Conservation (phyloP, 2,113 vertebrate species). For the Paraplagusia blochii region DNA sequence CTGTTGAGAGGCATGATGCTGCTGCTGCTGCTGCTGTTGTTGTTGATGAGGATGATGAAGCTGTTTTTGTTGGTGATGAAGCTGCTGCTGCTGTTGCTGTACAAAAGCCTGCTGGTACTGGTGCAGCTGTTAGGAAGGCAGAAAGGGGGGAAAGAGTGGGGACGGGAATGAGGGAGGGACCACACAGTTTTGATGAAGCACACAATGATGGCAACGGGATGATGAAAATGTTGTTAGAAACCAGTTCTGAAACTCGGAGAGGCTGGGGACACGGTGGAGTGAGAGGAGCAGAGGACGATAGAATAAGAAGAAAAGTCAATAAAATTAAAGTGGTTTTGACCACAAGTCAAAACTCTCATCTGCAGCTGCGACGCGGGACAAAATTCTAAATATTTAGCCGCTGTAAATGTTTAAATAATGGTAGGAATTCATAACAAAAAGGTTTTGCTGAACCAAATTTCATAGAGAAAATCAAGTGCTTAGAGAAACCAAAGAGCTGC, state of each 20-base stretch:
- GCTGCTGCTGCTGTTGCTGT: conserved; percentile 79
- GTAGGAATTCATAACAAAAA: no score
- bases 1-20: conserved; percentile 78
- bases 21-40: conserved; percentile 81
- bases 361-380: no score
- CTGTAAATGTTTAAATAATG: no score
- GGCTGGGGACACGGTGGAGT: conserved; percentile 47
- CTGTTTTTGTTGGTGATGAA: conserved; percentile 74
- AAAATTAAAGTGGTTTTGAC: neutral
- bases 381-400: no score
- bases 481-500: no score
- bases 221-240: conserved; percentile 64
- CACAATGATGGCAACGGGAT: conserved; percentile 32
- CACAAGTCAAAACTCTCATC: no score
- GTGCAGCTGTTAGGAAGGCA: conserved; percentile 79
- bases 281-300: conserved; percentile 27
- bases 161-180: conserved; percentile 53
- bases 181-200: conserved; percentile 41
- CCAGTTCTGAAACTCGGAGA: conserved; percentile 61
- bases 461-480: no score
- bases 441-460: no score
- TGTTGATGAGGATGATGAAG: conserved; percentile 80
- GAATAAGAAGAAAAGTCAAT: conserved; percentile 35
- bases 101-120: conserved; percentile 90
- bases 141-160: conserved; percentile 51